phyloP scores from a whole-genome alignment of 2,797 vertebrate species.

The Perodicticus potto region DNA sequence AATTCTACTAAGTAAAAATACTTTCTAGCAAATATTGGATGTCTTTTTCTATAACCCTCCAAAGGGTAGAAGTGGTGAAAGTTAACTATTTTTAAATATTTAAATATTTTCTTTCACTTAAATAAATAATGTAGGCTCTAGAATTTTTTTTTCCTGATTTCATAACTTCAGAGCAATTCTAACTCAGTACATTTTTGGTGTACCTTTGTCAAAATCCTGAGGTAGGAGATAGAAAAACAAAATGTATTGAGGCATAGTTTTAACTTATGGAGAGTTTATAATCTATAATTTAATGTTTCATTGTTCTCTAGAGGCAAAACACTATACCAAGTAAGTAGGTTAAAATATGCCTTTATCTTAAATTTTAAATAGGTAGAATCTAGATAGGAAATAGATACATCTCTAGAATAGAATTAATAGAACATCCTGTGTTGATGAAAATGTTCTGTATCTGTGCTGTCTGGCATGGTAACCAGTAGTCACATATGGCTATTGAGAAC shows the following conservation, averaged over 20 bases:
- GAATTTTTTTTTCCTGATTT: constrained; percentile 33
- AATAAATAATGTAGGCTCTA: background rate
- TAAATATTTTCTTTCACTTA: constrained; percentile 50
- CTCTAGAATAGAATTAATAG: background rate
- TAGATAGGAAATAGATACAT: background rate
- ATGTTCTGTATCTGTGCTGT: background rate
- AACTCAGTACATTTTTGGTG: background rate
- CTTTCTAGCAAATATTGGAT: constrained; percentile 27
- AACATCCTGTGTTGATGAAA: background rate
- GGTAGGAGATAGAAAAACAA: background rate
- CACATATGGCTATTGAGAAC: background rate
- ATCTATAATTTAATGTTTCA: background rate
- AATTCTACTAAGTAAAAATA: constrained; percentile 5
- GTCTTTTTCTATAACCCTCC: background rate
- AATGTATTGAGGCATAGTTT: background rate
- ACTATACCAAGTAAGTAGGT: background rate
- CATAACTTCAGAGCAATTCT: background rate
- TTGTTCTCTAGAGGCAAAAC: background rate
- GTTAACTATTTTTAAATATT: constrained; percentile 60
- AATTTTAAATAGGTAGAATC: background rate
- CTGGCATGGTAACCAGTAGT: background rate
- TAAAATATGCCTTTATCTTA: background rate
- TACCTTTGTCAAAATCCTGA: background rate
- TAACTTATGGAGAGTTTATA: background rate
- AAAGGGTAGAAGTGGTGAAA: constrained; percentile 49